A percentile compares a stretch with the other conserved stretches of the same genome.
These are phyloP conservation scores for Pheosia tremula DNA, from an alignment of 2,888 invertebrate genomes.

Conservation along the genomic window DNA sequence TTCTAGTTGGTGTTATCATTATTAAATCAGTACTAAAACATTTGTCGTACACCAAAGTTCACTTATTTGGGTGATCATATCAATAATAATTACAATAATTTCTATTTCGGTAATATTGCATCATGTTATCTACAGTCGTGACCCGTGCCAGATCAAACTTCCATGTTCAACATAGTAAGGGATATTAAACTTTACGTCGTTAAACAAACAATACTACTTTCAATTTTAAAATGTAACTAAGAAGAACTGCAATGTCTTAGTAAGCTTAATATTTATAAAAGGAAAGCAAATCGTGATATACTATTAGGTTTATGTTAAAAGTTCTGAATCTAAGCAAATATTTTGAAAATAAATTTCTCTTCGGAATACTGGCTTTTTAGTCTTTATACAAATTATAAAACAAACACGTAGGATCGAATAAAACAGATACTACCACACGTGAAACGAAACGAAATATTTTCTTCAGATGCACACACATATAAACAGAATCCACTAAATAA, in stretches of 20 bases:
- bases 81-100: conserved; percentile 22
- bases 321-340: no score
- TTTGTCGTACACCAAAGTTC: no score
- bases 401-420: not conserved
- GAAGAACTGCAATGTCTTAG: no score
- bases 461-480: conserved; percentile 55
- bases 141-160: conserved; percentile 38
- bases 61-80: conserved; percentile 16
- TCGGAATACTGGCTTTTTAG: no score
- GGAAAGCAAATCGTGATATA: no score
- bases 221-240: not conserved
- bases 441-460: conserved; percentile 35
- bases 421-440: not conserved
- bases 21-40: no score
- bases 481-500: conserved; percentile 44
- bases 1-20: no score
- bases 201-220: no score
- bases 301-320: no score
- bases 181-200: not conserved
- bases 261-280: no score
- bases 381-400: no score
- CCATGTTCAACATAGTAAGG: conserved; percentile 18
- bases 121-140: conserved; percentile 44
- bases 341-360: no score
- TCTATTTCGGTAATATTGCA: conserved; percentile 41